Evolutionary conservation across 2,113 vertebrate species (phyloP).

Genomic region (Cyprinus carpio): DNA sequence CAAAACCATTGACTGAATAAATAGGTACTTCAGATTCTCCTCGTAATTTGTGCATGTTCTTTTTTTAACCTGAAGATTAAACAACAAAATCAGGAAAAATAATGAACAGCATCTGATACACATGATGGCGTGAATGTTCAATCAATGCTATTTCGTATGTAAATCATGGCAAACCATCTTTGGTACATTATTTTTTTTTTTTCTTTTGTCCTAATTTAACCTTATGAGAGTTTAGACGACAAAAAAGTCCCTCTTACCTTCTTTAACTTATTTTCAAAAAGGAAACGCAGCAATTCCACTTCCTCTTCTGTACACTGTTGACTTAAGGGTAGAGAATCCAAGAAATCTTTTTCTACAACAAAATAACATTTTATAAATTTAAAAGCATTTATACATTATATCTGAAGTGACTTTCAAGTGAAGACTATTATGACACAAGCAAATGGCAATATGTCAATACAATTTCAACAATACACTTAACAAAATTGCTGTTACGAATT

Average conservation of each 20-base stretch:
- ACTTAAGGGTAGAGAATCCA: conserved; percentile 91
- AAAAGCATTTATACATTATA: neutral
- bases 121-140: neutral
- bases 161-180: neutral
- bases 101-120: neutral
- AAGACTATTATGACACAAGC: neutral
- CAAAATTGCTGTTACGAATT: too few relatives aligned
- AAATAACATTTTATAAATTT: neutral
- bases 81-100: neutral
- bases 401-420: neutral
- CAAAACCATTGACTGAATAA: neutral
- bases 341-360: conserved; percentile 90
- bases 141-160: neutral
- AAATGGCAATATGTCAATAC: too few relatives aligned
- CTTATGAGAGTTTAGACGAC: too few relatives aligned
- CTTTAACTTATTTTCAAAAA: conserved; percentile 98
- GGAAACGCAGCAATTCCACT: conserved; percentile 89
- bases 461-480: too few relatives aligned
- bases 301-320: conserved; percentile 93
- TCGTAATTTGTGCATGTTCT: neutral
- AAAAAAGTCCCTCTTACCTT: conserved; percentile 75
- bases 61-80: neutral
- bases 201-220: neutral
- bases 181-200: neutral
- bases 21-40: conserved; percentile 22